Conservation (phyloP, 2,113 vertebrate species). For the Mobula birostris region DNA sequence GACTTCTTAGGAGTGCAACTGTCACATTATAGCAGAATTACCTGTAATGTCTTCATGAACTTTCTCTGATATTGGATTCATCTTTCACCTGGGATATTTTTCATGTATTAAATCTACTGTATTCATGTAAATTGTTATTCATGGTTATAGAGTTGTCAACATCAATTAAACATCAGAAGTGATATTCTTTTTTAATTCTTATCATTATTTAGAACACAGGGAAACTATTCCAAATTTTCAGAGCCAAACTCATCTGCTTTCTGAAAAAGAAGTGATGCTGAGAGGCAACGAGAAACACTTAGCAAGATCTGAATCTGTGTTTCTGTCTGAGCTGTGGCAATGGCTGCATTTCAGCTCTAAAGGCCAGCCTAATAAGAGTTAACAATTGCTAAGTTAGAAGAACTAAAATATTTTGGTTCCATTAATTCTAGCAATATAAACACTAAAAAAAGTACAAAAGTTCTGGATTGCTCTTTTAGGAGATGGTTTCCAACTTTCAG, state of each 20-base stretch:
- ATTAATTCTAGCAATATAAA: neutral
- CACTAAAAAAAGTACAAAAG: neutral
- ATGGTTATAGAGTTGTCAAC: neutral
- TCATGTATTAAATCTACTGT: neutral
- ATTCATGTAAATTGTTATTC: neutral
- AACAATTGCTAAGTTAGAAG: neutral
- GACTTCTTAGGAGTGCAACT: too few species aligned
- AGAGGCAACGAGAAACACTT: neutral
- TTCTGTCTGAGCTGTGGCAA: neutral
- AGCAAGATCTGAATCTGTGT: neutral
- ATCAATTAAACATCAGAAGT: slow-evolving; percentile 14
- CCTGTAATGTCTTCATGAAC: too few species aligned
- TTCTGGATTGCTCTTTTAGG: neutral
- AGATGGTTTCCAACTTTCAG: neutral
- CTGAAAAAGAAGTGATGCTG: neutral
- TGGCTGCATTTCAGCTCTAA: neutral
- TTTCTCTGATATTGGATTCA: neutral
- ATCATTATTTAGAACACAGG: neutral
- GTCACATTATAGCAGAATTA: too few species aligned
- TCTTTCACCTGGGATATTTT: neutral
- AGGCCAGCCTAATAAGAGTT: neutral
- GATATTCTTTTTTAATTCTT: neutral
- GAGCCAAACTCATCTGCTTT: neutral
- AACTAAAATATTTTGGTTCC: neutral
- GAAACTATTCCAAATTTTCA: neutral